Conservation (phyloP, 2,888 invertebrate species). For the Aphodius granarius region DNA sequence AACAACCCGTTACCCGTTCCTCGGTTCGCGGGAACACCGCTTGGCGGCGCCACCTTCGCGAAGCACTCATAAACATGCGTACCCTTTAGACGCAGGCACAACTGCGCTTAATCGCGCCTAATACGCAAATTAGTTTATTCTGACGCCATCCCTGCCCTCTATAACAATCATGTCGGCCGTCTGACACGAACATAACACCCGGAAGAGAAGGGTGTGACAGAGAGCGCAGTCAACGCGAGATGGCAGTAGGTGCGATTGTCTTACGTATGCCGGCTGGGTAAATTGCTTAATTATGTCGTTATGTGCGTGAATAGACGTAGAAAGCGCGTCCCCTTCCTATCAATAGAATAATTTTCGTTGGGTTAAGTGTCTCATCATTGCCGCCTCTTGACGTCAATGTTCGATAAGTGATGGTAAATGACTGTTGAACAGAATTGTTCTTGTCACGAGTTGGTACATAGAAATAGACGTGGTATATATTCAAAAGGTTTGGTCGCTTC, state of each 20-base stretch:
- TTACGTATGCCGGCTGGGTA: neutral
- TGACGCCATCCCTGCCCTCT: neutral
- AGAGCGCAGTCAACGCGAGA: neutral
- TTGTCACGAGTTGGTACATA: neutral
- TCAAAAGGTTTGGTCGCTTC: neutral
- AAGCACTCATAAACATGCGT: neutral
- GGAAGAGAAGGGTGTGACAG: neutral
- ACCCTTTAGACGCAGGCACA: neutral
- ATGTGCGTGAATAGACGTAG: neutral
- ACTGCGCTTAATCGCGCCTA: neutral
- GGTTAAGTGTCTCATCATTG: neutral
- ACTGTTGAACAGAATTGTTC: neutral
- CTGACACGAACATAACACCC: neutral
- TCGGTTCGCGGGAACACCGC: neutral
- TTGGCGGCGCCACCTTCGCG: neutral
- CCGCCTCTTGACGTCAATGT: neutral
- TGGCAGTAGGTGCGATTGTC: neutral
- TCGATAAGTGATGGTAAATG: neutral
- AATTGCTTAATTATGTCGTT: neutral
- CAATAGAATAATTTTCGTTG: neutral
- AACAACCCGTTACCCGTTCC: neutral
- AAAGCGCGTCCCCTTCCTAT: neutral
- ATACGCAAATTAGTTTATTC: neutral
- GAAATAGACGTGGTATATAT: neutral
- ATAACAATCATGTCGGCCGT: neutral